Conservation (phyloP, 2,888 invertebrate genomes). For the Limenitis camilla region DNA sequence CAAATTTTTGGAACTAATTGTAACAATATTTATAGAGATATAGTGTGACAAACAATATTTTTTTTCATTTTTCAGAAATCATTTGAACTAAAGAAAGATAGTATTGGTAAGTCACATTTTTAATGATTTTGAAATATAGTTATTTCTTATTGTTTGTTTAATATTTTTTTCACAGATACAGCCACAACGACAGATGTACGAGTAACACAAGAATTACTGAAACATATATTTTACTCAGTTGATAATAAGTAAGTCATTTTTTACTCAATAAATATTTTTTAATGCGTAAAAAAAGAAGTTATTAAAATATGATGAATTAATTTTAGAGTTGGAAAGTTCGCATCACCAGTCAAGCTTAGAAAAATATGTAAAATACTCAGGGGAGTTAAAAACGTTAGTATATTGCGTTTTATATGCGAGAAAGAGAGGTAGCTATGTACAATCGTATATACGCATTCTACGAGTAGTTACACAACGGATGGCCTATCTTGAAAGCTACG, state of each 20-base stretch:
- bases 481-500: too few relatives aligned
- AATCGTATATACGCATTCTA: too few relatives aligned
- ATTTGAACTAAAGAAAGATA: conserved; percentile 15
- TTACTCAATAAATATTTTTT: neutral
- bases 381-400: conserved; percentile 6
- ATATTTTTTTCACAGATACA: conserved; percentile 36
- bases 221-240: conserved; percentile 36
- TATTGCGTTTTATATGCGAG: neutral
- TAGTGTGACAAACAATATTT: too few relatives aligned
- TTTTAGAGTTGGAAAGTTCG: conserved; percentile 21
- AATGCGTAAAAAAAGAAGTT: too few relatives aligned
- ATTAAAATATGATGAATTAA: too few relatives aligned
- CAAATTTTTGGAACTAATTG: too few relatives aligned
- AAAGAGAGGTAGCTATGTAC: neutral
- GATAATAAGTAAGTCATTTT: conserved; percentile 19
- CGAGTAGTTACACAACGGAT: too few relatives aligned
- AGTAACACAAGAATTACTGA: conserved; percentile 43
- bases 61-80: conserved; percentile 4
- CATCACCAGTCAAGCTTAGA: conserved; percentile 17
- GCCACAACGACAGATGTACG: conserved; percentile 45
- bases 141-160: neutral
- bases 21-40: too few relatives aligned
- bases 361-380: conserved; percentile 19
- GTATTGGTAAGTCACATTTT: conserved; percentile 31
- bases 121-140: neutral